Percentiles rank a stretch among this genome's conserved stretches.
Conservation (phyloP, 1,140 invertebrate species). For the Aphis gossypii region DNA sequence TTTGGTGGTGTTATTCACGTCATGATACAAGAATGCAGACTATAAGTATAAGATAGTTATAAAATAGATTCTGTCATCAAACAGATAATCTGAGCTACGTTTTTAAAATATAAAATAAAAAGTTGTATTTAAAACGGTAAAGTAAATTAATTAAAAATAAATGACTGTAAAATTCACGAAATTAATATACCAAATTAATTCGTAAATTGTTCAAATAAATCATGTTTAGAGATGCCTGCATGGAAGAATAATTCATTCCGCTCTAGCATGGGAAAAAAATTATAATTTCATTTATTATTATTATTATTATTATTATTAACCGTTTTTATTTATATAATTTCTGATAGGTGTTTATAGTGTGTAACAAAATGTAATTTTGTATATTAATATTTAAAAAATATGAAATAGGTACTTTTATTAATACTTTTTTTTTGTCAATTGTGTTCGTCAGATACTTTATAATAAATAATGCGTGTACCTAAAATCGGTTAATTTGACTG, state of each 20-base stretch:
- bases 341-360: background rate
- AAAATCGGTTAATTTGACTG: too few relatives aligned
- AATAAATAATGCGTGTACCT: background rate
- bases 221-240: too few relatives aligned
- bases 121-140: background rate
- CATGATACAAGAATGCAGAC: background rate
- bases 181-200: background rate
- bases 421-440: background rate
- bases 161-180: background rate
- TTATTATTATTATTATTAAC: too few relatives aligned
- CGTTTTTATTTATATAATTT: background rate
- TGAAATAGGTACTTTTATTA: background rate
- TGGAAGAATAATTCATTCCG: background rate
- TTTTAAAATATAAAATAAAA: background rate
- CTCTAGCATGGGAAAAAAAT: background rate
- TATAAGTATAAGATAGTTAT: background rate
- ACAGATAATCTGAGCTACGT: background rate
- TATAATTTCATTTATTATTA: background rate
- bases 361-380: background rate
- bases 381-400: background rate
- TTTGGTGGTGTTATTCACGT: background rate
- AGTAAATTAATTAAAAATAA: background rate
- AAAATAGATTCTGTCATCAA: background rate
- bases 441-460: background rate
- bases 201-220: background rate